phyloP scores from a whole-genome alignment of 2,113 vertebrate genomes.

The Piliocolobus tephrosceles region DNA sequence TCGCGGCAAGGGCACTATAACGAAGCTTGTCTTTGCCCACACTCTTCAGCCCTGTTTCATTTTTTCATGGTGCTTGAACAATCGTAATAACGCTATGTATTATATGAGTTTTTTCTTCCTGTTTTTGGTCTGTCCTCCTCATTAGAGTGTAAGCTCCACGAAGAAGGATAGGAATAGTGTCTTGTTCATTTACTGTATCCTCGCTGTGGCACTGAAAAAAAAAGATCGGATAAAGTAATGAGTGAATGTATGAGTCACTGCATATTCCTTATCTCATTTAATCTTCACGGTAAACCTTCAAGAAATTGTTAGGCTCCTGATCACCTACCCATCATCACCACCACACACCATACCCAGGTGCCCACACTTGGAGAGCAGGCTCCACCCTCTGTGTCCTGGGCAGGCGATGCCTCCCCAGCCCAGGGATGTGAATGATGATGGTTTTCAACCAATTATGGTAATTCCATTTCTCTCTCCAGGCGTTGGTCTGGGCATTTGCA shows the following conservation, averaged over 20 bases:
- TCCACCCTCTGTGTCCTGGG: not conserved
- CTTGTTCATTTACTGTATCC: too few relatives aligned
- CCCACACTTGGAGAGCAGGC: too few relatives aligned
- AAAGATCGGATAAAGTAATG: not conserved
- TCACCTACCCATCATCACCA: rapidly evolving
- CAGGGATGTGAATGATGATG: not conserved
- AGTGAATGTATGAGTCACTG: not conserved
- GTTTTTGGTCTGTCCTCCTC: not conserved
- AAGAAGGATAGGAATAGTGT: not conserved
- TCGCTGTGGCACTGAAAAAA: not conserved
- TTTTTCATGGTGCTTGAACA: not conserved
- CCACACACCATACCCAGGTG: rapidly evolving
- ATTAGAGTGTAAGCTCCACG: not conserved
- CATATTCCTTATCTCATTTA: not conserved
- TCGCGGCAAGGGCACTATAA: not conserved
- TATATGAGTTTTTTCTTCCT: not conserved
- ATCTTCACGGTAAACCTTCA: not conserved
- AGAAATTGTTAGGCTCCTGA: not conserved
- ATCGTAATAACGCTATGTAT: not conserved
- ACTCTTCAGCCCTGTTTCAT: not conserved
- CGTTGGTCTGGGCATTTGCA: not conserved
- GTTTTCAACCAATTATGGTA: too few relatives aligned
- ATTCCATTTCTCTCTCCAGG: not conserved
- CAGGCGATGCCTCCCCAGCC: not conserved
- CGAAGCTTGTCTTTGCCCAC: rapidly evolving